Conservation (phyloP, 2,888 invertebrate genomes). For the Paralinhomoeus sp. region DNA sequence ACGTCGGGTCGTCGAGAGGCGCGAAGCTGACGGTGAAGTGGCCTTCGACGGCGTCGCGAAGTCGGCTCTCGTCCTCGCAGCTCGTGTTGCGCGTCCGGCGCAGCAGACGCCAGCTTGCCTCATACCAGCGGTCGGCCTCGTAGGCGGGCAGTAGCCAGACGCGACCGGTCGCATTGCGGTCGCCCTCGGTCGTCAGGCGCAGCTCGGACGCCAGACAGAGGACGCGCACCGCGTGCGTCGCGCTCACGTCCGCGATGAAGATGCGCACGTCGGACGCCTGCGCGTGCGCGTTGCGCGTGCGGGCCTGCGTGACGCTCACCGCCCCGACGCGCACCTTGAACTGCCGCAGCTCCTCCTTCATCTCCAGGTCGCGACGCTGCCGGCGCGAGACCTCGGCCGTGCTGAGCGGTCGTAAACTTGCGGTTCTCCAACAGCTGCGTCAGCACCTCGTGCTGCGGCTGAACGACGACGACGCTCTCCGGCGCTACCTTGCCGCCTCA, state of each 20-base stretch:
- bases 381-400: slow-evolving; percentile 18
- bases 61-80: no score
- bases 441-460: slow-evolving; percentile 21
- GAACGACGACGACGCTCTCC: no score
- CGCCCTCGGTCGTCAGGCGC: slow-evolving; percentile 47
- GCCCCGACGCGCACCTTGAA: slow-evolving; percentile 18
- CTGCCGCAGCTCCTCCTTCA: slow-evolving; percentile 14
- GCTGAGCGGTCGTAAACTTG: slow-evolving; percentile 15
- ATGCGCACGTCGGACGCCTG: slow-evolving; percentile 66
- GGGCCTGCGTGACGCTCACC: no score
- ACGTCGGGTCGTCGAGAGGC: no score
- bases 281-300: slow-evolving; percentile 2
- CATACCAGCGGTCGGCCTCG: slow-evolving; percentile 17
- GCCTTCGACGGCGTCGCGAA: no score
- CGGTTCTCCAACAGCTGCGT: slow-evolving; percentile 18
- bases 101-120: no score
- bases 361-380: slow-evolving; percentile 15
- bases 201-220: slow-evolving; percentile 23
- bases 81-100: no score
- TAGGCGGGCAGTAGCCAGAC: slow-evolving; percentile 76
- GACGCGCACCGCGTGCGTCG: slow-evolving; percentile 57
- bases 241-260: slow-evolving; percentile 83
- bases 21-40: no score
- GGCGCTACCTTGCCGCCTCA: no score
- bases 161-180: slow-evolving; percentile 40